phyloP scores from a whole-genome alignment of 2,797 vertebrate genomes.

The Darevskia mixta region DNA sequence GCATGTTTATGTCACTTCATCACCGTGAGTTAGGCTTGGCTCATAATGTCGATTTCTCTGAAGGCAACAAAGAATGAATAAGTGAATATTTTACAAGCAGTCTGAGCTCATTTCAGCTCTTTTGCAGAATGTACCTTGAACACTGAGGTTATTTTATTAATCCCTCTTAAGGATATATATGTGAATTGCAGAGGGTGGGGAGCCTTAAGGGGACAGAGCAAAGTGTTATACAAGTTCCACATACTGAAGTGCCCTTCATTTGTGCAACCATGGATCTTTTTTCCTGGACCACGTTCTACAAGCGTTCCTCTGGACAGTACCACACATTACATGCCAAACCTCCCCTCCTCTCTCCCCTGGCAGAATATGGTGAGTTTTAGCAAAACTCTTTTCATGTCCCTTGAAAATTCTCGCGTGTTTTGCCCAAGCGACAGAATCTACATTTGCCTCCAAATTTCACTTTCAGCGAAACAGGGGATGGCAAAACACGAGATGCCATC shows the following conservation, averaged over 20 bases:
- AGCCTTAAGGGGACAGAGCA: too few species aligned
- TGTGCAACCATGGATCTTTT: neutral
- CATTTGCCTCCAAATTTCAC: conserved; percentile 21
- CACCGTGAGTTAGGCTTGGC: neutral
- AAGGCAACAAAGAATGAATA: neutral
- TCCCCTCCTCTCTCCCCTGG: too few species aligned
- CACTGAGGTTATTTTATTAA: too few species aligned
- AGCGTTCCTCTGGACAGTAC: rapidly evolving
- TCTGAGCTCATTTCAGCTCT: too few species aligned
- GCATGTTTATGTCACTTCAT: neutral
- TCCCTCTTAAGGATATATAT: too few species aligned
- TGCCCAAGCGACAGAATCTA: neutral
- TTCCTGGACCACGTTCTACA: too few species aligned
- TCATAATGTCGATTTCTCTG: neutral
- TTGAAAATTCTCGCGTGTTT: neutral
- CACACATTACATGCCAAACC: neutral
- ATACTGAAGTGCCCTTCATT: too few species aligned
- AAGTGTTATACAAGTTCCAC: too few species aligned
- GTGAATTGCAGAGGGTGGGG: too few species aligned
- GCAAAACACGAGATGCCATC: neutral
- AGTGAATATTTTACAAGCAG: neutral
- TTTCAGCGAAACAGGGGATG: neutral
- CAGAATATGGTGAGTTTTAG: neutral
- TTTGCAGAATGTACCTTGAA: too few species aligned
- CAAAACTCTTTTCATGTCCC: too few species aligned